Percentiles rank a stretch among this genome's conserved stretches.
Evolutionary conservation across 1,140 invertebrate species (phyloP).

Genomic region (Dreissena rostriformis): DNA sequence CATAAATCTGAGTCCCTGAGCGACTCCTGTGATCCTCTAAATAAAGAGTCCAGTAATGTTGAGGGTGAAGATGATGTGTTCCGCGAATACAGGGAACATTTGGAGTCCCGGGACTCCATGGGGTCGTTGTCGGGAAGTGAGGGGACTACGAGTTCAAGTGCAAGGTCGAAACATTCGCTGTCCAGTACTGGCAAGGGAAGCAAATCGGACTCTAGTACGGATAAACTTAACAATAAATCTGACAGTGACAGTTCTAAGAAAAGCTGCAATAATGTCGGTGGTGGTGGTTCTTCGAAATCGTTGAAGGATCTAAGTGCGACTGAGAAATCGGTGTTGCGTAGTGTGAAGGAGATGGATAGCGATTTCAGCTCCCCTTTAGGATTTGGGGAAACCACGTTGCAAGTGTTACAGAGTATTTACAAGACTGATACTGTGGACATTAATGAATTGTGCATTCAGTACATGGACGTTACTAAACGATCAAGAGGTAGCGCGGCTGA

Average conservation of each 20-base stretch:
- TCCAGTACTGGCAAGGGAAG: slow-evolving; percentile 39
- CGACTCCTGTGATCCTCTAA: slow-evolving; percentile 34
- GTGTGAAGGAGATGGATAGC: slow-evolving; percentile 63
- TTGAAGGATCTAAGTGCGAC: slow-evolving; percentile 56
- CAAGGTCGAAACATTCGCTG: slow-evolving; percentile 33
- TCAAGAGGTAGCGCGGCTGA: slow-evolving; percentile 41
- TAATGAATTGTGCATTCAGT: slow-evolving; percentile 56
- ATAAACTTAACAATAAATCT: slow-evolving; percentile 29
- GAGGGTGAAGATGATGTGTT: slow-evolving; percentile 75
- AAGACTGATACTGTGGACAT: slow-evolving; percentile 54
- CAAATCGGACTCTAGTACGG: slow-evolving; percentile 43
- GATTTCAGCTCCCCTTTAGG: slow-evolving; percentile 36
- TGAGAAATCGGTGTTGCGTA: slow-evolving; percentile 65
- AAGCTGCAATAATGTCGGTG: neutral
- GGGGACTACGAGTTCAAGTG: slow-evolving; percentile 11
- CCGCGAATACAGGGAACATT: slow-evolving; percentile 17
- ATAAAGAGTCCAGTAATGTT: slow-evolving; percentile 66
- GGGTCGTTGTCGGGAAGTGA: slow-evolving; percentile 42
- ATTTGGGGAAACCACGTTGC: slow-evolving; percentile 53
- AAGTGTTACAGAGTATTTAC: slow-evolving; percentile 67
- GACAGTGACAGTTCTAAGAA: slow-evolving; percentile 14
- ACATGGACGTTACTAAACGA: slow-evolving; percentile 75
- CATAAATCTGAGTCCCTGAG: slow-evolving; percentile 62
- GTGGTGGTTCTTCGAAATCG: neutral
- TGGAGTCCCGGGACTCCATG: slow-evolving; percentile 24